Percentiles rank a stretch among this genome's conserved stretches.
Conservation (phyloP, 2,888 invertebrate species). For the Sipunculus nudus region DNA sequence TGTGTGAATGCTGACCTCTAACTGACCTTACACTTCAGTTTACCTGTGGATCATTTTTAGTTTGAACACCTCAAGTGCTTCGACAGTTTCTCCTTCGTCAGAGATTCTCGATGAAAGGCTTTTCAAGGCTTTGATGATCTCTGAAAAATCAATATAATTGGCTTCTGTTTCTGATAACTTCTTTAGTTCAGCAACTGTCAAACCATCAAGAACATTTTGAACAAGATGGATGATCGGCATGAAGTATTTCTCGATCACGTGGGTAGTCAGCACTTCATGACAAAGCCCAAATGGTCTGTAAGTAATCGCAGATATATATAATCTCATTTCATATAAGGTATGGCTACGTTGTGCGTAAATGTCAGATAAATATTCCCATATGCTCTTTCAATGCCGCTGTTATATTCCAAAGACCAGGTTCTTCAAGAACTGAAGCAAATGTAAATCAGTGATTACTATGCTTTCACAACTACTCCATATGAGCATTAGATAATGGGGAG, state of each 20-base stretch:
- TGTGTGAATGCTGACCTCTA: too few species aligned
- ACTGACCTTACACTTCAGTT: too few species aligned
- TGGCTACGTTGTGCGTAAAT: too few species aligned
- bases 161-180: slow-evolving; percentile 92
- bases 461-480: too few species aligned
- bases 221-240: slow-evolving; percentile 85
- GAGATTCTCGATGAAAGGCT: slow-evolving; percentile 84
- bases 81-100: slow-evolving; percentile 77
- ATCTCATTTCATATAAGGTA: too few species aligned
- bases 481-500: too few species aligned
- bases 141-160: slow-evolving; percentile 94
- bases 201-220: slow-evolving; percentile 75
- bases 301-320: not conserved
- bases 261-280: slow-evolving; percentile 87
- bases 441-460: too few species aligned
- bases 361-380: too few species aligned
- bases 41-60: slow-evolving; percentile 89
- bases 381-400: too few species aligned
- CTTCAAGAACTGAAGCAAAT: too few species aligned
- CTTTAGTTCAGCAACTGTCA: slow-evolving; percentile 95
- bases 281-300: slow-evolving; percentile 88
- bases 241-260: slow-evolving; percentile 90
- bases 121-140: slow-evolving; percentile 91
- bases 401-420: too few species aligned
- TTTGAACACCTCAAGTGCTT: slow-evolving; percentile 90